These are phyloP conservation scores for Orcinus orca DNA, from an alignment of 2,113 vertebrate genomes.

Conservation along the genomic window DNA sequence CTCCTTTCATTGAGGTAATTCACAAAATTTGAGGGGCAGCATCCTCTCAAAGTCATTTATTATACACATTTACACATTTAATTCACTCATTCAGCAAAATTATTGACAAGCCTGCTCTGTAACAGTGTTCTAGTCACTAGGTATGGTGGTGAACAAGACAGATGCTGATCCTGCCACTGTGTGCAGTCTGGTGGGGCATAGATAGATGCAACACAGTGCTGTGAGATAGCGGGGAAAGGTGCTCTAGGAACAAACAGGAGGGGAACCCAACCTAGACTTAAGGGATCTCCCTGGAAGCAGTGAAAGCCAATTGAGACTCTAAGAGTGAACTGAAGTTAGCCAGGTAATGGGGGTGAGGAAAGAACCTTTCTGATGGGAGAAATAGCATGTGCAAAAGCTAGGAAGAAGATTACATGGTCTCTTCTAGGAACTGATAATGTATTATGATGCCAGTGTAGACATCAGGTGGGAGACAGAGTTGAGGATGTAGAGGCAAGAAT, in stretches of 20 bases:
- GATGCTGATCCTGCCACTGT: neutral
- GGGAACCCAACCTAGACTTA: neutral
- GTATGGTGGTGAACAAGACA: neutral
- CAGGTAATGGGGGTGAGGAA: neutral
- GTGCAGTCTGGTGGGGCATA: neutral
- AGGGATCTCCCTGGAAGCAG: neutral
- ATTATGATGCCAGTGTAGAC: neutral
- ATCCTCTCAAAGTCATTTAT: slow-evolving; percentile 17
- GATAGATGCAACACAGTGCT: too few species aligned
- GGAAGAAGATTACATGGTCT: neutral
- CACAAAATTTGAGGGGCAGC: slow-evolving; percentile 1
- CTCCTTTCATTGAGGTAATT: neutral
- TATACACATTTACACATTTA: neutral
- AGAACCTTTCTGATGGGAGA: neutral
- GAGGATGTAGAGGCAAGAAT: neutral
- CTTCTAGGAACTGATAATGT: neutral
- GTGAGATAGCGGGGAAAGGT: neutral
- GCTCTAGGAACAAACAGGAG: neutral
- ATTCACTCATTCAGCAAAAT: neutral
- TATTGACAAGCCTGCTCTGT: neutral
- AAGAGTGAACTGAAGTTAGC: neutral
- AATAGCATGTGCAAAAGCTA: neutral
- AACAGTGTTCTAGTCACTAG: neutral
- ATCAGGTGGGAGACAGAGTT: neutral
- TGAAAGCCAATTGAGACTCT: neutral